Evolutionary conservation across 2,797 vertebrate genomes (phyloP), one percentile per base, ranked within the genome.

Genomic region (Rhinatrema bivittatum): DNA sequence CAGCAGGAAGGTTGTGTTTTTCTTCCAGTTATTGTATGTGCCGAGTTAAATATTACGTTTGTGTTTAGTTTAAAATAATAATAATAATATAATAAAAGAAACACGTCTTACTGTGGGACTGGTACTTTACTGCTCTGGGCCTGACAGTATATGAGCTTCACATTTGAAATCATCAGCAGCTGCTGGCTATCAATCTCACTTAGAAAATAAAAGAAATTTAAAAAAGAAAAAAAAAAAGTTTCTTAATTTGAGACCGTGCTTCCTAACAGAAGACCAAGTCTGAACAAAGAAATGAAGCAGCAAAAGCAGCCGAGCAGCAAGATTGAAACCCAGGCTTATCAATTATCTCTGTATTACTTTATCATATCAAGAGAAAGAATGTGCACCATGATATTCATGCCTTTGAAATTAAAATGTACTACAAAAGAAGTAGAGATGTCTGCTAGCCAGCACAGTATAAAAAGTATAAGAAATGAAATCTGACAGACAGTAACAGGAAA

Each of bases 51-150:
- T n/a, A n/a, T n/a, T 73, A 12, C 9, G 53, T 60, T 64, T 63
- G 43, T 56, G 56, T 58, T 63, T 64, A 50, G 49, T 29, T 14
- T 39, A 35, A 56, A 50, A 14, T 42, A 39, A 67, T 56, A 60
- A 3, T 38, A 34, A 46, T 23, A 38, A 22, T 62, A n/a, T n/a
- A n/a, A n/a, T n/a, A n/a, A n/a, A n/a, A n/a, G n/a, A n/a, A n/a
- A n/a, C n/a, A n/a, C n/a, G n/a, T n/a, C n/a, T n/a, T 56, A 15
- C 19, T 32, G 14, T 17, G 12, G 6, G 6, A 8, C 12, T 22
- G 16, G 12, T 16, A 24, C 3, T 6, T 56, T 54, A 57, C 33
- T 51, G 16, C 16, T 21, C 37, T 33, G 38, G 25, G 19, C 4
- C 17, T n/a, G 17, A 25, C 25, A 12, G 20, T 48, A 34, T 53